Conservation (phyloP, 2,113 vertebrate genomes). For the Oncorhynchus keta region DNA sequence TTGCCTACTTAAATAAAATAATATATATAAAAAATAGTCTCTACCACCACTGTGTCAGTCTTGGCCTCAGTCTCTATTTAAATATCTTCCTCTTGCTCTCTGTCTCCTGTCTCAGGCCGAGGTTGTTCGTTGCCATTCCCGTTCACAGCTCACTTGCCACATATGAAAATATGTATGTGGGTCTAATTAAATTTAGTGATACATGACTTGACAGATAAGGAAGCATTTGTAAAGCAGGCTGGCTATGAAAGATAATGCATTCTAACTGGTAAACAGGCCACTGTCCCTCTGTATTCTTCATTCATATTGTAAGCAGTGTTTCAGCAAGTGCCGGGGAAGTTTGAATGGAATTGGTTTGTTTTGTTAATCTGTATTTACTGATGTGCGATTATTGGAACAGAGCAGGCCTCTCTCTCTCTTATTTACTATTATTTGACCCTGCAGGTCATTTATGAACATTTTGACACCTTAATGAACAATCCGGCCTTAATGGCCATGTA, state of each 20-base stretch:
- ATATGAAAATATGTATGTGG: constrained; percentile 60
- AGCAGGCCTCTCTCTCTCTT: not conserved
- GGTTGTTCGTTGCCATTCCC: not conserved
- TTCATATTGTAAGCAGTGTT: not conserved
- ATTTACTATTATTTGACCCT: too few species aligned
- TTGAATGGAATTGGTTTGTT: too few species aligned
- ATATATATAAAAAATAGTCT: too few species aligned
- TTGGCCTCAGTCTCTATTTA: not conserved
- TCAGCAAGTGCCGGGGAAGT: not conserved
- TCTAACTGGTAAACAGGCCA: constrained; percentile 38
- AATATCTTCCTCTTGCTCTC: constrained; percentile 17
- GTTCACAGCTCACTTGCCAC: constrained; percentile 57
- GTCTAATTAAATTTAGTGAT: constrained; percentile 62
- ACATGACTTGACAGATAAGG: constrained; percentile 58
- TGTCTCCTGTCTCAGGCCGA: not conserved
- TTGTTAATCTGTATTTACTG: not conserved
- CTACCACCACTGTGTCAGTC: too few species aligned
- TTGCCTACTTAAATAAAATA: too few species aligned
- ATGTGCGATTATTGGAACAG: not conserved
- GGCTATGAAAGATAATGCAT: constrained; percentile 48
- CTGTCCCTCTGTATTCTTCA: not conserved
- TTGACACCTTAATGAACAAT: too few species aligned
- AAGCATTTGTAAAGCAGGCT: constrained; percentile 47
- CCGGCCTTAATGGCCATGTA: too few species aligned
- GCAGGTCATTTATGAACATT: too few species aligned